Evolutionary conservation across 2,113 vertebrate genomes (phyloP).

Genomic region (Erythrolamprus reginae): DNA sequence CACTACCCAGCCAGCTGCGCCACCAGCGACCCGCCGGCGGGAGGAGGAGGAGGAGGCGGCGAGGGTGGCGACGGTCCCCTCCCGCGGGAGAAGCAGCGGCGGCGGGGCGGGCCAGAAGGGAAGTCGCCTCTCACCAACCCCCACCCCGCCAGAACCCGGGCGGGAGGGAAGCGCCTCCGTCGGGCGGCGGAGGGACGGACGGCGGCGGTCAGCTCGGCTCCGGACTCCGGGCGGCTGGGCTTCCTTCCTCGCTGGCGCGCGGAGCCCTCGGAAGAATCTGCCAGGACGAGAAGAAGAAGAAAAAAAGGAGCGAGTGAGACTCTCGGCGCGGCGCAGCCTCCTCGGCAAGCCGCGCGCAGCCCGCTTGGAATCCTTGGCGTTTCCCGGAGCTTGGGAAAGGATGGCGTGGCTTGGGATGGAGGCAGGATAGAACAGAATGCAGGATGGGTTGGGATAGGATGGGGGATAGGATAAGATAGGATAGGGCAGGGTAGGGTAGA

Average conservation of each 20-base stretch:
- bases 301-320: neutral
- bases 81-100: constrained; percentile 11
- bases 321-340: neutral
- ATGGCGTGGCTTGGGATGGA: too few relatives aligned
- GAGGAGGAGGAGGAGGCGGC: neutral
- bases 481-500: too few relatives aligned
- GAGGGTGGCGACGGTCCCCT: constrained; percentile 40
- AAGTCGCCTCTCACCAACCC: constrained; percentile 25
- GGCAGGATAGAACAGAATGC: too few relatives aligned
- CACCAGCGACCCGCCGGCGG: constrained; percentile 45
- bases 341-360: neutral
- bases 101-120: neutral
- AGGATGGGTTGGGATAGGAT: too few relatives aligned
- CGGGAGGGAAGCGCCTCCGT: constrained; percentile 1
- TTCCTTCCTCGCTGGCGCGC: constrained; percentile 24
- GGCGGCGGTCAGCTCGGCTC: constrained; percentile 42
- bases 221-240: constrained; percentile 35
- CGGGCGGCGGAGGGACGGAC: neutral
- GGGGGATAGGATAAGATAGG: too few relatives aligned
- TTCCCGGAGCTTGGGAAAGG: neutral
- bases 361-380: neutral
- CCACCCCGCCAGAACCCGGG: neutral
- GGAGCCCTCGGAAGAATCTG: constrained; percentile 34
- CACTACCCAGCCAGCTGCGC: constrained; percentile 36
- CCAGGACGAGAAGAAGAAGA: constrained; percentile 14